These are phyloP conservation scores for Drosophila bocki DNA, from an alignment of 1,140 invertebrate genomes.

Conservation along the genomic window DNA sequence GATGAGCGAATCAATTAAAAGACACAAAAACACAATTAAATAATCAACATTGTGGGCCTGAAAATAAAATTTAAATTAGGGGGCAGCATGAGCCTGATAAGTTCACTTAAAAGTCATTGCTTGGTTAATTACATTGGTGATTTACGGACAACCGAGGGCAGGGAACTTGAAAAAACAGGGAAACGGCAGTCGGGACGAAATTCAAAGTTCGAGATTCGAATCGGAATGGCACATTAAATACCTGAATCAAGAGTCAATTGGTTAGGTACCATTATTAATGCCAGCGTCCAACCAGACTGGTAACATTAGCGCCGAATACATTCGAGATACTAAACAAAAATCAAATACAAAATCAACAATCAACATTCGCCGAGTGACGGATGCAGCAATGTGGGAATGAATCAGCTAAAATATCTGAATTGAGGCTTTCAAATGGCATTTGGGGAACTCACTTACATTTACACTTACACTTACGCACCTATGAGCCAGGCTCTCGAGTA, in stretches of 20 bases:
- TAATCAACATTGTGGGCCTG: constrained; percentile 11
- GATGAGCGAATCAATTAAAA: constrained; percentile 15
- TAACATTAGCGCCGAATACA: constrained; percentile 7
- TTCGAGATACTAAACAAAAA: not conserved
- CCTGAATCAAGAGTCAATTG: constrained; percentile 29
- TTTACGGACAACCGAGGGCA: constrained; percentile 16
- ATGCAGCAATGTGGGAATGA: constrained; percentile 45
- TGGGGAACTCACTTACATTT: constrained; percentile 41
- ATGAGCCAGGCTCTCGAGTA: constrained; percentile 19
- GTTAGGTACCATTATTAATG: constrained; percentile 26
- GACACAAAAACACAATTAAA: constrained; percentile 13
- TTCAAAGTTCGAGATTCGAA: constrained; percentile 23
- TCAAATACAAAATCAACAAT: constrained; percentile 7
- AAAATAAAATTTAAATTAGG: constrained; percentile 22
- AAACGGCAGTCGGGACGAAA: constrained; percentile 20
- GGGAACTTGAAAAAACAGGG: constrained; percentile 7
- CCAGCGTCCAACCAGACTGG: constrained; percentile 16
- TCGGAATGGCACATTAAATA: constrained; percentile 40
- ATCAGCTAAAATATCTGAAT: constrained; percentile 48
- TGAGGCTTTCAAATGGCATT: constrained; percentile 47
- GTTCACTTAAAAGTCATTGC: constrained; percentile 45
- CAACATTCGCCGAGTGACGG: constrained; percentile 5
- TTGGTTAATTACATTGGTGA: constrained; percentile 45
- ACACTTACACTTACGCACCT: constrained; percentile 57
- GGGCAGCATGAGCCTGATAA: constrained; percentile 11